Conservation (phyloP, 2,888 invertebrate species). For the Pherbina coryleti region DNA sequence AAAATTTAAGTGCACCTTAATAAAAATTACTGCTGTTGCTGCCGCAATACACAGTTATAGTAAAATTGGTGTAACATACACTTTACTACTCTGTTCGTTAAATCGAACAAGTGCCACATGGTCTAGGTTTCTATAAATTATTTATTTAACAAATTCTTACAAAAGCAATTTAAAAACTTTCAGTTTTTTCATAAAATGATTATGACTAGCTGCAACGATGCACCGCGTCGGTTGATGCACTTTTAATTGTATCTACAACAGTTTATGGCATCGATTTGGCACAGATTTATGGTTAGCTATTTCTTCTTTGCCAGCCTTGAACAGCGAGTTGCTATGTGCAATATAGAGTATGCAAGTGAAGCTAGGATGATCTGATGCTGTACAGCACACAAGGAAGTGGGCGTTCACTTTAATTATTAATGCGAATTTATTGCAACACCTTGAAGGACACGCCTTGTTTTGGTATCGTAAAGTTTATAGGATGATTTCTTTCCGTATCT, state of each 20-base stretch:
- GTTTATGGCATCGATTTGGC: not conserved
- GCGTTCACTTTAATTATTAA: conserved; percentile 32
- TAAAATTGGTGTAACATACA: no score
- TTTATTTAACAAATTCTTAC: no score
- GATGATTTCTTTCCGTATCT: not conserved
- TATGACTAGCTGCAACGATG: no score
- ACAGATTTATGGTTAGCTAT: not conserved
- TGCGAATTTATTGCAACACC: conserved; percentile 39
- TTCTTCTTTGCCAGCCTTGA: no score
- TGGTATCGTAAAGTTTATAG: not conserved
- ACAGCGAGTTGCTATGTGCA: not conserved
- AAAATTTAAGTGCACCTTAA: no score
- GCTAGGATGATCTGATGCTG: not conserved
- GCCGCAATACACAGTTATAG: no score
- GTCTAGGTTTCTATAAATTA: no score
- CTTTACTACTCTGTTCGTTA: no score
- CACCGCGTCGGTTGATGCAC: no score
- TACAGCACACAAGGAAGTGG: conserved; percentile 14
- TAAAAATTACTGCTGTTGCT: no score
- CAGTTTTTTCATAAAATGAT: not conserved
- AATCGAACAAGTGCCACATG: no score
- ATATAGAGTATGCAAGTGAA: not conserved
- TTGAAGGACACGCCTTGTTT: conserved; percentile 20
- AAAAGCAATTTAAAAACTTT: not conserved
- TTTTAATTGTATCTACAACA: not conserved